Base-by-base conservation (phyloP, 2,113 vertebrate genomes). In the Halcyon senegalensis region DNA sequence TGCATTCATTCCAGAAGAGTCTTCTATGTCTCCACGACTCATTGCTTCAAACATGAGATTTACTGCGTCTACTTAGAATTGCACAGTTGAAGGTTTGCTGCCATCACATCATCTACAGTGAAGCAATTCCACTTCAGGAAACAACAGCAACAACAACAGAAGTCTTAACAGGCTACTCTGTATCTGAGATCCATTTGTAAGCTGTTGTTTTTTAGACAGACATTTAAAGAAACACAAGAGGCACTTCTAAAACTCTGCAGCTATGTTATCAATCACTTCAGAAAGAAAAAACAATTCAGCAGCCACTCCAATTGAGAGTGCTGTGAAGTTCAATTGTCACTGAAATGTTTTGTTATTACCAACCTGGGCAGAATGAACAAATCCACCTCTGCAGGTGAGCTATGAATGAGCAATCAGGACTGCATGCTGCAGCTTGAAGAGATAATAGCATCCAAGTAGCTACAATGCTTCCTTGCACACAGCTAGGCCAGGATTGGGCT, bases 301-400 rank as follows among this genome's bases (percentile, higher is more conserved):
- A 96, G 92, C 53, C 50, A 60, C 86, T 95, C 58, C 75, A 93
- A 7, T 8, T 62, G 58, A 92, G 69, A 90, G 76, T 17, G 41
- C 80, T 89, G 43, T 18, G 62, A 91, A 95, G 73, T 93, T 89
- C 86, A 93, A 33, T 50, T 92, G 80, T 91, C 89, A 89, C 62
- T 48, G 69, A 92, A 94, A 89, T 50, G 84, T 67, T 92, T 89
- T 95, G 89, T 87, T 89, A 94, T 85, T 95, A 89, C 94, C 91
- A 94, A 3, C 44, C 70, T 60, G 60, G 62, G 95, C 84, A 96
- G 87, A 89, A 96, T 60, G 73, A 90, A 66, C 92, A 94, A 94
- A 95, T 76, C 87, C 25, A 92, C 77, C 83, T 90, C 91, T 75
- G 81, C 90, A 95, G 89, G 94, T 92, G 90, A 95, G 86, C 87